Conservation (phyloP, 2,888 invertebrate genomes). For the Chironomus riparius region DNA sequence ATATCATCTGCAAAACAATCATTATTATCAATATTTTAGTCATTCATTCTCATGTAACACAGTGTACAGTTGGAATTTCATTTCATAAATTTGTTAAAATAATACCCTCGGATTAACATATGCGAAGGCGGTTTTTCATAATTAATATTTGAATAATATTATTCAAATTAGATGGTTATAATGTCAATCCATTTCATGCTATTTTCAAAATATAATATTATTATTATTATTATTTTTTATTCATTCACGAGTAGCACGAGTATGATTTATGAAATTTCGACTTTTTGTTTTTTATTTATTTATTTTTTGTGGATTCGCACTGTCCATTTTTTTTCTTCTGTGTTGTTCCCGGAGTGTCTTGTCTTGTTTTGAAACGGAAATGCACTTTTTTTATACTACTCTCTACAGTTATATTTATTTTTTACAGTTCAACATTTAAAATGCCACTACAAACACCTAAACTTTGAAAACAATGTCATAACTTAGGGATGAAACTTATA, state of each 20-base stretch:
- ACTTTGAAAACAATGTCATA: slow-evolving; percentile 14
- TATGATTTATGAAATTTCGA: not conserved
- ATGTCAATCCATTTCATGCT: slow-evolving; percentile 24
- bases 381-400: not conserved
- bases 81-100: slow-evolving; percentile 4
- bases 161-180: slow-evolving; percentile 26
- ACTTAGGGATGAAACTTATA: slow-evolving; percentile 15
- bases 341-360: too few relatives aligned
- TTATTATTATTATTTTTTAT: not conserved
- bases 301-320: not conserved
- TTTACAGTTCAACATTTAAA: not conserved
- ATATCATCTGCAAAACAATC: slow-evolving; percentile 8
- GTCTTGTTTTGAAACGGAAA: too few relatives aligned
- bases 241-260: not conserved
- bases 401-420: not conserved
- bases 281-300: not conserved
- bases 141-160: slow-evolving; percentile 26
- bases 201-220: not conserved
- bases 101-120: slow-evolving; percentile 20
- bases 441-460: slow-evolving; percentile 16
- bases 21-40: slow-evolving; percentile 5
- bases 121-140: slow-evolving; percentile 25
- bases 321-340: too few relatives aligned
- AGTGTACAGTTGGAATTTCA: not conserved
- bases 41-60: slow-evolving; percentile 10